Base-by-base conservation (phyloP, 2,797 vertebrate species). In the Natrix natrix region DNA sequence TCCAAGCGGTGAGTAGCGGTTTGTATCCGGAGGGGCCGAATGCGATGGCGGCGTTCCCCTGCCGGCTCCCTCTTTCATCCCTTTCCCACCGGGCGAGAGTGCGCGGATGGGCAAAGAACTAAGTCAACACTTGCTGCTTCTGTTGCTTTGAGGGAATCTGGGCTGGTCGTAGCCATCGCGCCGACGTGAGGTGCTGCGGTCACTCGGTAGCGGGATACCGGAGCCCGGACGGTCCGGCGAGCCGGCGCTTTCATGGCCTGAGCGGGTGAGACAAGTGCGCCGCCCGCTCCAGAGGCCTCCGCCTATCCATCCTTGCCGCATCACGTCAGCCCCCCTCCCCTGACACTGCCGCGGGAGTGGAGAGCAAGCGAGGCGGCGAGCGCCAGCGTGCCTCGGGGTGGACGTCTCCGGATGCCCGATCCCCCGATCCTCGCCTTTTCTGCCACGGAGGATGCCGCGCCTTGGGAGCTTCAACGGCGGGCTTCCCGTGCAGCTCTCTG, bases 231-330 rank as follows among this genome's bases (percentile, higher is more conserved):
- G 52, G 57, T 83, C 28, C n/a, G 59, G 37, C 57, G 2, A 56
- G 16, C 60, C 3, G 91, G 83, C 8, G 86, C 13, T 69, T 87
- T 48, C 48, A 2, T 5, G 86, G 86, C 57, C 37, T 20, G 86
- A 87, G 54, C 57, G 48, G 22, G 48, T 12, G 59, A 93, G 54
- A 61, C 37, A 86, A 93, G 16, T 11, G 89, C 89, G 61, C 54
- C 74, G 20, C 54, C n/a, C 66, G 93, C 87, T 56, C 48, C 28
- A 28, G 60, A 66, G 92, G 89, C 87, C 87, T 66, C 69, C 32
- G 11, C 43, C 56, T n/a, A 32, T 59, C 66, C 24, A 32, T 56
- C 90, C 69, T 91, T 93, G 90, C 93, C 90, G 93, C 93, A 93
- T 59, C 90, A 56, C 69, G 57, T 56, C 90, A 63, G 92, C 57